phyloP scores from a whole-genome alignment of 2,888 invertebrate genomes.

The Stenodera caucasica region DNA sequence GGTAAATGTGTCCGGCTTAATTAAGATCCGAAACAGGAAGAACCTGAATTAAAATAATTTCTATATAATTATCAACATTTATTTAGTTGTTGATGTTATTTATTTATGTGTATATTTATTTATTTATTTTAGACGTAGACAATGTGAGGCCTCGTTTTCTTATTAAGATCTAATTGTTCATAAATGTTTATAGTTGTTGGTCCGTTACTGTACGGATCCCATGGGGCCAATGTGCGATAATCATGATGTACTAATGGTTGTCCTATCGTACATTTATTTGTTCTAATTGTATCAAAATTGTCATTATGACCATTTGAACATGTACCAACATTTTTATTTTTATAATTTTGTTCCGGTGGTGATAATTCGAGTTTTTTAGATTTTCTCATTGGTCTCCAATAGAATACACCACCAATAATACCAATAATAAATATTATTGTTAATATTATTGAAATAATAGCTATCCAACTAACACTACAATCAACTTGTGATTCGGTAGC shows the following conservation, averaged over 20 bases:
- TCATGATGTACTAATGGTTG: conserved; percentile 49
- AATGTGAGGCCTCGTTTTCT: conserved; percentile 56
- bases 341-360: conserved; percentile 31
- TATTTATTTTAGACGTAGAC: conserved; percentile 58
- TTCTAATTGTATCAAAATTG: conserved; percentile 43
- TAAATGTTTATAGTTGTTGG: conserved; percentile 47
- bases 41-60: not conserved
- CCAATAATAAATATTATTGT: conserved; percentile 45
- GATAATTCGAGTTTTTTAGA: conserved; percentile 42
- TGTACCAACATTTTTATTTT: conserved; percentile 31
- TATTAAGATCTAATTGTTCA: conserved; percentile 53
- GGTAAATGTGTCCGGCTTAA: conserved; percentile 16
- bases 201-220: conserved; percentile 49
- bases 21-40: conserved; percentile 1
- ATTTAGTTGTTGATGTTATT: not conserved
- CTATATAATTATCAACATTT: not conserved
- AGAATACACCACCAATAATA: conserved; percentile 46
- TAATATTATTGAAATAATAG: conserved; percentile 60
- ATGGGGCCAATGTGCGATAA: conserved; percentile 49
- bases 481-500: conserved; percentile 66
- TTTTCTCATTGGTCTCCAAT: conserved; percentile 47
- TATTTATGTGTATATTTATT: conserved; percentile 21
- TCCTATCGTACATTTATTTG: conserved; percentile 49
- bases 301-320: conserved; percentile 28
- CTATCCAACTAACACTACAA: conserved; percentile 65